These are phyloP conservation scores for Microcebus ravelobensis DNA, from an alignment of 2,113 vertebrate genomes.

Conservation along the genomic window DNA sequence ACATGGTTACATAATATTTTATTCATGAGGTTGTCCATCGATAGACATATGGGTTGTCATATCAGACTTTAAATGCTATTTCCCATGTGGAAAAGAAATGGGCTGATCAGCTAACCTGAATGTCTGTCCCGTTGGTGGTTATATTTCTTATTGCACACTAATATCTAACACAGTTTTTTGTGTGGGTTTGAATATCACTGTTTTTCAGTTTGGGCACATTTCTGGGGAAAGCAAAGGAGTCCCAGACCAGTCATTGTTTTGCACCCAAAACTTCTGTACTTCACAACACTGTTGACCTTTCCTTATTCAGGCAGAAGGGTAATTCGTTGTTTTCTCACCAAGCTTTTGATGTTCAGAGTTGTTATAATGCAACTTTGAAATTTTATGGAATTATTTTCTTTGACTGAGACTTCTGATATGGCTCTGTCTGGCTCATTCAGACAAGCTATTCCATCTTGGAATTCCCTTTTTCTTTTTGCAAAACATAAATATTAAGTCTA, in stretches of 20 bases:
- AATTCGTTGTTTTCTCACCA: neutral
- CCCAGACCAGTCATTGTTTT: neutral
- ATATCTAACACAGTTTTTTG: neutral
- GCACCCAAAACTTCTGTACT: neutral
- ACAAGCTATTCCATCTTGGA: too few relatives aligned
- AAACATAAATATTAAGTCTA: too few relatives aligned
- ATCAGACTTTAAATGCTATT: neutral
- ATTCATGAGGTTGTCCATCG: neutral
- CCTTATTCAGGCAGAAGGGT: neutral
- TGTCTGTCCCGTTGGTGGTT: neutral
- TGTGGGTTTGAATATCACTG: neutral
- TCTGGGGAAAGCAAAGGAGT: neutral
- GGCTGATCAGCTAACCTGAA: neutral
- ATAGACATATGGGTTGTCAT: neutral
- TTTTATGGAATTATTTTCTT: too few relatives aligned
- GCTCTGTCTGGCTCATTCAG: too few relatives aligned
- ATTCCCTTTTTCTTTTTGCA: too few relatives aligned
- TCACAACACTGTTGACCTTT: neutral
- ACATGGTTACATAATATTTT: neutral
- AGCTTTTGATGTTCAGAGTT: neutral
- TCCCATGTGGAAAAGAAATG: neutral
- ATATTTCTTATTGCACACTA: neutral
- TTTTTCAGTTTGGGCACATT: neutral
- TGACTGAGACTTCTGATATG: too few relatives aligned
- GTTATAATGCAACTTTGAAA: constrained; percentile 9